Conservation (phyloP, 1,140 invertebrate genomes). For the Macrocentrus cingulum region DNA sequence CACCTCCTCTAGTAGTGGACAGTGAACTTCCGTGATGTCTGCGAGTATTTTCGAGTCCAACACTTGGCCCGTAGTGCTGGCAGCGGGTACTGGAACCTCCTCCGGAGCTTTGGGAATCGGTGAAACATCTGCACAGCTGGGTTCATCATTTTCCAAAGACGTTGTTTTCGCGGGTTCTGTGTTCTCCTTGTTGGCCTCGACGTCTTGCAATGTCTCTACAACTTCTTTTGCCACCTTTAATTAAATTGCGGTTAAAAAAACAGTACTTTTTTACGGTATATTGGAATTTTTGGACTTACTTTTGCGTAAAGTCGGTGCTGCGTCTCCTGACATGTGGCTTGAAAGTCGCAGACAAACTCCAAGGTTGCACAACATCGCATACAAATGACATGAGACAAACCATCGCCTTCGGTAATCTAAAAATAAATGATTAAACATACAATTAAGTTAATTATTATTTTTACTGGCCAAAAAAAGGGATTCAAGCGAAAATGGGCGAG, state of each 20-base stretch:
- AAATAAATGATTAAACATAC: conserved; percentile 9
- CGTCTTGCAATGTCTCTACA: background rate
- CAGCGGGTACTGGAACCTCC: no score
- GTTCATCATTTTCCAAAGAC: background rate
- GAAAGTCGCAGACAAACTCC: conserved; percentile 44
- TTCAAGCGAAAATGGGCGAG: background rate
- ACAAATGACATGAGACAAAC: conserved; percentile 37
- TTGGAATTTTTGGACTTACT: no score
- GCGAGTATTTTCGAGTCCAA: no score
- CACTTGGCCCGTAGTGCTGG: no score
- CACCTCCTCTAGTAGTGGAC: background rate
- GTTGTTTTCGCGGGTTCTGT: background rate
- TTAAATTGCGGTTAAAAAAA: background rate
- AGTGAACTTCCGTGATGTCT: background rate
- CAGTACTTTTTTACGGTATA: no score
- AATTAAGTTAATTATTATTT: background rate
- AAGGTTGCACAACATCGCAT: conserved; percentile 38
- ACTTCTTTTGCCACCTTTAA: background rate
- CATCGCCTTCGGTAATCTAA: conserved; percentile 42
- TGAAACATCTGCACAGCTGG: no score
- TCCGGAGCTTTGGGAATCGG: no score
- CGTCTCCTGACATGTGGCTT: conserved; percentile 33
- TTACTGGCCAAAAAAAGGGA: no score
- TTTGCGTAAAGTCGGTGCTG: conserved; percentile 30
- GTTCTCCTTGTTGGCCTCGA: conserved; percentile 3